phyloP scores from a whole-genome alignment of 2,113 vertebrate genomes.

The Parus major region DNA sequence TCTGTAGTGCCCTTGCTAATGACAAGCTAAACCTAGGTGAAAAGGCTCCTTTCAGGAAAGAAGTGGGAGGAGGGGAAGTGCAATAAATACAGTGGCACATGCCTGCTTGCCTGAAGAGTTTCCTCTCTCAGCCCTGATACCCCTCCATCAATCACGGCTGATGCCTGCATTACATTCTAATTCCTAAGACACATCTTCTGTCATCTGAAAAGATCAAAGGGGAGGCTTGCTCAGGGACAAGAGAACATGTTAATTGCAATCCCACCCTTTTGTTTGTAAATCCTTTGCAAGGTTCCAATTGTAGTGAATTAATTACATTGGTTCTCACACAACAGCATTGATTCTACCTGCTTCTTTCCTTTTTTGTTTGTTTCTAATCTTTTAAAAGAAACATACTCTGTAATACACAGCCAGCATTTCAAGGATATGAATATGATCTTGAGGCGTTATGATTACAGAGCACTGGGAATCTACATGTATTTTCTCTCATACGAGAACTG shows the following conservation, averaged over 20 bases:
- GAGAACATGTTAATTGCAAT: conserved; percentile 28
- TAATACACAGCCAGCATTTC: neutral
- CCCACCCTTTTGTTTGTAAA: conserved; percentile 44
- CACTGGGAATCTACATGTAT: conserved; percentile 41
- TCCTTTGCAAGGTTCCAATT: neutral
- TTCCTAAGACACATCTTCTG: conserved; percentile 72
- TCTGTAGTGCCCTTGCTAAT: conserved; percentile 66
- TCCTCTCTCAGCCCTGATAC: conserved; percentile 50
- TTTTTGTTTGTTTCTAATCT: neutral
- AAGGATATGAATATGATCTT: conserved; percentile 23
- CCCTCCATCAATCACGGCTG: conserved; percentile 73
- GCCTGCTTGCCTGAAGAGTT: conserved; percentile 57
- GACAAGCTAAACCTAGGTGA: conserved; percentile 69
- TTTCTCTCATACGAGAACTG: neutral
- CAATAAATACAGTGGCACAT: conserved; percentile 51
- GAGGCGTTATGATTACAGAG: neutral
- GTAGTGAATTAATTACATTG: conserved; percentile 28
- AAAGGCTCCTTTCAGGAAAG: conserved; percentile 31
- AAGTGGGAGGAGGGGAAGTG: conserved; percentile 56
- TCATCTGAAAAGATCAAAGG: conserved; percentile 70
- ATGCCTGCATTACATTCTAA: conserved; percentile 72
- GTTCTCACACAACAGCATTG: neutral
- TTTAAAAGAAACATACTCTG: neutral
- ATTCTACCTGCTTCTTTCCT: neutral
- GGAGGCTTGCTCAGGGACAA: conserved; percentile 42